These are phyloP conservation scores for Dastarcus helophoroides DNA, from an alignment of 2,888 invertebrate genomes.

Conservation along the genomic window DNA sequence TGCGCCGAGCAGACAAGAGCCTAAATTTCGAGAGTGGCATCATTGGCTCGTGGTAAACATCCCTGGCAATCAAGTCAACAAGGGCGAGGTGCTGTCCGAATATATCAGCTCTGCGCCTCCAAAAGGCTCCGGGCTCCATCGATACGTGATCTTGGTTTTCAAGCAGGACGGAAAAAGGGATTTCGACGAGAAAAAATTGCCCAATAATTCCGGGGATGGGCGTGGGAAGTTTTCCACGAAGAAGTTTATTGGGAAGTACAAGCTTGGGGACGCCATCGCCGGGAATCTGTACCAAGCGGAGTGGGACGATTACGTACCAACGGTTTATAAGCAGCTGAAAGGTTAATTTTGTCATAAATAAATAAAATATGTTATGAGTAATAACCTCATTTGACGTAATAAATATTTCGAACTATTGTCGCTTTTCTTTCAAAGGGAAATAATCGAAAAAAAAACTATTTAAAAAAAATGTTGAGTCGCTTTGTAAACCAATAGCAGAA, in stretches of 20 bases:
- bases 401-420: no score
- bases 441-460: no score
- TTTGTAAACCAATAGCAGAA: no score
- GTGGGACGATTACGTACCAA: conserved; percentile 18
- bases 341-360: conserved; percentile 5
- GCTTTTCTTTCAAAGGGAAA: no score
- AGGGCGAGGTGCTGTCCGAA: conserved; percentile 51
- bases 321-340: conserved; percentile 11
- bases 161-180: conserved; percentile 21
- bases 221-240: conserved; percentile 19
- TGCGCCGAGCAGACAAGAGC: conserved; percentile 57
- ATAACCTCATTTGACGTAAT: no score
- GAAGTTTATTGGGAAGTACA: conserved; percentile 19
- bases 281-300: conserved; percentile 22
- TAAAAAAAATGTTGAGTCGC: no score
- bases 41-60: conserved; percentile 70
- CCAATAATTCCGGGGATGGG: conserved; percentile 17
- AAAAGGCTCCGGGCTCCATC: conserved; percentile 56
- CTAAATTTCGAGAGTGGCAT: conserved; percentile 61
- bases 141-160: conserved; percentile 43
- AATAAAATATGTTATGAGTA: no score
- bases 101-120: conserved; percentile 59
- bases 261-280: conserved; percentile 20
- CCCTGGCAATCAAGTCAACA: conserved; percentile 43
- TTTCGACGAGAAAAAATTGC: conserved; percentile 19